A percentile compares a stretch with the other conserved stretches of the same genome.
Conservation (phyloP, 1,140 invertebrate genomes). For the Pseudomyrmex concolor region DNA sequence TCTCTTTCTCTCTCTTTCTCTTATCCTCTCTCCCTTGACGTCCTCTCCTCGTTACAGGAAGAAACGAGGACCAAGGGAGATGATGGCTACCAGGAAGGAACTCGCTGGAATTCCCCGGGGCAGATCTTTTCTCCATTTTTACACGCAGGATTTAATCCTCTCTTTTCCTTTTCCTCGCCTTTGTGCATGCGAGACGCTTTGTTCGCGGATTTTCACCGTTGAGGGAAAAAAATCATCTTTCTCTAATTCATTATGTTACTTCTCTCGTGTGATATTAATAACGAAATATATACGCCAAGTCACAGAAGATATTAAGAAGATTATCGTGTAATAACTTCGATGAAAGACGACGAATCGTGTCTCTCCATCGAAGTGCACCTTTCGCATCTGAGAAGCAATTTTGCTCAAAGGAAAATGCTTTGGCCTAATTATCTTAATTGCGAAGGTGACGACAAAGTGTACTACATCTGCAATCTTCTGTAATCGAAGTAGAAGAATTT, state of each 20-base stretch:
- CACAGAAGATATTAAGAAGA: conserved; percentile 14
- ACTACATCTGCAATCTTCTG: neutral
- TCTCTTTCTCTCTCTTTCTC: conserved; percentile 15
- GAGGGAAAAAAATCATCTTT: conserved; percentile 17
- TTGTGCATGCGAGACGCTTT: conserved; percentile 21
- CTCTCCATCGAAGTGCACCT: neutral
- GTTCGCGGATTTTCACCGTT: conserved; percentile 47
- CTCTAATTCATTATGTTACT: conserved; percentile 28
- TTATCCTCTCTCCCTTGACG: conserved; percentile 49
- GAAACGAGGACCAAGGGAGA: conserved; percentile 68
- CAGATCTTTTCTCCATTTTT: conserved; percentile 41
- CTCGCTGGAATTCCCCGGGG: conserved; percentile 66
- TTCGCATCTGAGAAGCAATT: neutral
- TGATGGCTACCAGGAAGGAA: conserved; percentile 78
- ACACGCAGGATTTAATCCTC: conserved; percentile 59
- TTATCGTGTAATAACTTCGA: conserved; percentile 5
- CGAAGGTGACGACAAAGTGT: conserved; percentile 7
- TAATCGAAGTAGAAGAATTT: neutral
- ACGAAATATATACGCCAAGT: neutral
- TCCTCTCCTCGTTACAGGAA: conserved; percentile 68
- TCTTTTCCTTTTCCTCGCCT: conserved; percentile 59
- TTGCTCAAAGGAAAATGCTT: neutral
- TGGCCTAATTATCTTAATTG: neutral
- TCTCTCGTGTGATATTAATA: neutral
- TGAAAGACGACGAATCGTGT: too few species aligned